phyloP scores from a whole-genome alignment of 2,888 invertebrate species.

The Rutpela maculata region DNA sequence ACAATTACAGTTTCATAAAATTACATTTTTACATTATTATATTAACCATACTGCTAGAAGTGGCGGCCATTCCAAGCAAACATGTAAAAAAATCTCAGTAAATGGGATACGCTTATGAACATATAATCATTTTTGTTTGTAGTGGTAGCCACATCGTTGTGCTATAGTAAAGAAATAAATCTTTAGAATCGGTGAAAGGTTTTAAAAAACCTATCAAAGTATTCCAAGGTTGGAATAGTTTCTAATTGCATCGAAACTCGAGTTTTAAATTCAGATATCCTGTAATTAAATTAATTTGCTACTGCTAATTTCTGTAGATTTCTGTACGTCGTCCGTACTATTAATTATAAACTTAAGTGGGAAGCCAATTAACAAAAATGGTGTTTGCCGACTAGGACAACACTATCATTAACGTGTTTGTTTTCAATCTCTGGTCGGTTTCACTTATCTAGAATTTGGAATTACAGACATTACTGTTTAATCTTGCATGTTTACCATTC shows the following conservation, averaged over 20 bases:
- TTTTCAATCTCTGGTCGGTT: slow-evolving; percentile 14
- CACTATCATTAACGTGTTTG: slow-evolving; percentile 2
- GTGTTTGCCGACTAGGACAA: slow-evolving; percentile 23
- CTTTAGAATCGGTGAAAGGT: slow-evolving; percentile 8
- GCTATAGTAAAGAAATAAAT: background rate
- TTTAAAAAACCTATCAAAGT: slow-evolving; percentile 43
- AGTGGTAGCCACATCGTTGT: background rate
- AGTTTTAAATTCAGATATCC: slow-evolving; percentile 16
- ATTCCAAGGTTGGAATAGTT: slow-evolving; percentile 57
- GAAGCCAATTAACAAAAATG: background rate
- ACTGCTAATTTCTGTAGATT: slow-evolving; percentile 3
- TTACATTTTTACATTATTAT: no score
- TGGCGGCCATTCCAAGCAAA: background rate
- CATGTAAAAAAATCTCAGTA: background rate
- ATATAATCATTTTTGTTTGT: background rate
- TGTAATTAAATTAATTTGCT: slow-evolving; percentile 20
- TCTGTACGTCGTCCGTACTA: background rate
- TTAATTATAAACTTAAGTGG: background rate
- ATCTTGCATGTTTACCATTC: slow-evolving; percentile 14
- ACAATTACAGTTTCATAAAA: no score
- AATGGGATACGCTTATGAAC: background rate
- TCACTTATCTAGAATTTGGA: slow-evolving; percentile 23
- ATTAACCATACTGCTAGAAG: background rate
- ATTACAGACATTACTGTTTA: slow-evolving; percentile 7
- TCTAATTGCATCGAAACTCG: slow-evolving; percentile 45